Evolutionary conservation across 2,113 vertebrate species (phyloP).

Genomic region (Silurus glanis): DNA sequence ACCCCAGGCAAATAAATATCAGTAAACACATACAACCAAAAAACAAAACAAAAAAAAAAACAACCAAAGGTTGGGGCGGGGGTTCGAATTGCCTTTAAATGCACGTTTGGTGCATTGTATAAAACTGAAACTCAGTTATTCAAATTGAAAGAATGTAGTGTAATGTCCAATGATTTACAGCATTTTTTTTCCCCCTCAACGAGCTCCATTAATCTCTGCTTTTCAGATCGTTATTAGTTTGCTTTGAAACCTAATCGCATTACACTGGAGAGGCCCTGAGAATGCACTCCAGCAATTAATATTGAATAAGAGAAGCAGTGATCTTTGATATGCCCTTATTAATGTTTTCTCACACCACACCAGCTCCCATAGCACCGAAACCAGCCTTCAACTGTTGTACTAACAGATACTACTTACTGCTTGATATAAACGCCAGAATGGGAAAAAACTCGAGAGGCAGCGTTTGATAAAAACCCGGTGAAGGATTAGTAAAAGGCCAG

Average conservation of each 20-base stretch:
- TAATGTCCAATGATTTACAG: neutral
- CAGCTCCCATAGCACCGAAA: neutral
- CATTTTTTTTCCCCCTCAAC: neutral
- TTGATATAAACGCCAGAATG: conserved; percentile 37
- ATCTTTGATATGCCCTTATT: conserved; percentile 31
- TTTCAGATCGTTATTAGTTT: conserved; percentile 46
- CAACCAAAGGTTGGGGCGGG: too few relatives aligned
- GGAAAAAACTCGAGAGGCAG: conserved; percentile 22
- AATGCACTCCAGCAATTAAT: conserved; percentile 45
- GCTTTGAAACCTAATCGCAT: conserved; percentile 50
- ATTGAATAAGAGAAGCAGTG: conserved; percentile 29
- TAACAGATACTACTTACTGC: conserved; percentile 14
- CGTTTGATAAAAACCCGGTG: conserved; percentile 19
- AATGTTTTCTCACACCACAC: neutral
- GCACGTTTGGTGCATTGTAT: neutral
- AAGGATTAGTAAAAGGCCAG: conserved; percentile 51
- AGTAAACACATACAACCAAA: neutral
- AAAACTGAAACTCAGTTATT: neutral
- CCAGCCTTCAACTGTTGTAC: conserved; percentile 28
- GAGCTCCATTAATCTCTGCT: conserved; percentile 37
- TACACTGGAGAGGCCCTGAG: conserved; percentile 35
- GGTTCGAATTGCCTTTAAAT: neutral
- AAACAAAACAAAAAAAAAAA: too few relatives aligned
- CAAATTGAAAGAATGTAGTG: neutral
- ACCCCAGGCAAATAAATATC: neutral